These are phyloP conservation scores for Macrotrachela quadricornifera DNA, from an alignment of 1,140 invertebrate species.

Conservation along the genomic window DNA sequence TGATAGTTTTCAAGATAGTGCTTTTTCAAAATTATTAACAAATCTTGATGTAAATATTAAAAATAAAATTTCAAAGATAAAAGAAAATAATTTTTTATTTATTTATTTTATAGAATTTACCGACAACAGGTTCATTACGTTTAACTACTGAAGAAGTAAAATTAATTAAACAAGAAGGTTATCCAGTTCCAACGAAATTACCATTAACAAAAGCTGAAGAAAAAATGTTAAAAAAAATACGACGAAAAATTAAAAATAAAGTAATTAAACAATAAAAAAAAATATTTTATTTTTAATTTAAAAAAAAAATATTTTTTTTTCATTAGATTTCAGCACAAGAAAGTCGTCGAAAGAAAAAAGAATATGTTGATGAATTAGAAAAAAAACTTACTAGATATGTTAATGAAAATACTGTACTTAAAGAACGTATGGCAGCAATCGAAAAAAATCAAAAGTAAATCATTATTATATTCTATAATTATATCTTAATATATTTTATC, in stretches of 20 bases:
- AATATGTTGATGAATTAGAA: slow-evolving; percentile 83
- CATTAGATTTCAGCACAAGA: slow-evolving; percentile 82
- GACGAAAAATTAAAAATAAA: slow-evolving; percentile 98
- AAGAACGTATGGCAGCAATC: background rate
- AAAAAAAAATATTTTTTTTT: no score
- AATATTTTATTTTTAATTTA: slow-evolving; percentile 5
- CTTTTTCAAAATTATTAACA: no score
- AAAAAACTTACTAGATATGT: background rate
- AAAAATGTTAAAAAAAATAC: slow-evolving; percentile 86
- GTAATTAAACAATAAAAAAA: slow-evolving; percentile 32
- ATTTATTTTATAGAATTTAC: slow-evolving; percentile 16
- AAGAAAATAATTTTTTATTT: no score
- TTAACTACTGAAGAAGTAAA: slow-evolving; percentile 88
- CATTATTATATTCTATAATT: no score
- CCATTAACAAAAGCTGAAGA: slow-evolving; percentile 90
- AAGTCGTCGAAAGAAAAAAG: slow-evolving; percentile 85
- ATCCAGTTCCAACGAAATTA: slow-evolving; percentile 72
- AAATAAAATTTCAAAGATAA: no score
- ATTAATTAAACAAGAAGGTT: slow-evolving; percentile 74
- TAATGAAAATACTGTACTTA: slow-evolving; percentile 1
- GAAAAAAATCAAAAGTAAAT: no score
- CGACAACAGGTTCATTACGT: slow-evolving; percentile 59
- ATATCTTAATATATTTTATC: no score
- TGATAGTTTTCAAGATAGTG: no score
- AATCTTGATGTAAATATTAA: no score